Percentiles rank a stretch among this genome's conserved stretches.
Conservation (phyloP, 2,113 vertebrate species). For the Colaptes auratus region DNA sequence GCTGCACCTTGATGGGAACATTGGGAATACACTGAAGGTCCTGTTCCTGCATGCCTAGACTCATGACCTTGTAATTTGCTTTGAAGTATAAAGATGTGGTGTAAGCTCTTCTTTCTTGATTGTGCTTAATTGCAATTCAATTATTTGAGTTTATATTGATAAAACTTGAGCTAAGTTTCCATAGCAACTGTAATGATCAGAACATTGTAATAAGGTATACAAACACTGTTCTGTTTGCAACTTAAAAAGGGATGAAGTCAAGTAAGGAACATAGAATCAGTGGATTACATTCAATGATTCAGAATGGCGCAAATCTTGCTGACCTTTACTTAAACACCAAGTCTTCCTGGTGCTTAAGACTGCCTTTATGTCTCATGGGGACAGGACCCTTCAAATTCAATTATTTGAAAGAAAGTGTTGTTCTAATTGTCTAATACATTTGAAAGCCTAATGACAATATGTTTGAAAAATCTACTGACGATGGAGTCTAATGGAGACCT, state of each 20-base stretch:
- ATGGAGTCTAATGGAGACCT: too few species aligned
- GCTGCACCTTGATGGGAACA: background rate
- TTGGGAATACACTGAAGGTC: background rate
- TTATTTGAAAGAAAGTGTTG: background rate
- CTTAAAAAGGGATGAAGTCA: background rate
- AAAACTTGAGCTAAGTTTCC: conserved; percentile 38
- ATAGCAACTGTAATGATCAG: conserved; percentile 42
- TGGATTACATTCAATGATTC: background rate
- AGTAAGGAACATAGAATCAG: background rate
- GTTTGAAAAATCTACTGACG: background rate
- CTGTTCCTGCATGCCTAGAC: background rate
- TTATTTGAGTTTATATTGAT: conserved; percentile 46
- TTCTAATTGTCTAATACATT: background rate
- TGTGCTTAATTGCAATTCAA: conserved; percentile 20
- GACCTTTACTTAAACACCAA: background rate
- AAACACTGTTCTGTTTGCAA: background rate
- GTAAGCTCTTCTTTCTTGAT: background rate
- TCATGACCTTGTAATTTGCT: background rate
- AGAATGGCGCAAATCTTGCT: background rate
- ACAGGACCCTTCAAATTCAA: background rate
- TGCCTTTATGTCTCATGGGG: background rate
- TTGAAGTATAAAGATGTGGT: background rate
- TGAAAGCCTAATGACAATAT: background rate
- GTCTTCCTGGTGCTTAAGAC: background rate
- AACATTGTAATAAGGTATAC: background rate